phyloP scores from a whole-genome alignment of 2,888 invertebrate genomes.

The Leptopilina drosophilae region DNA sequence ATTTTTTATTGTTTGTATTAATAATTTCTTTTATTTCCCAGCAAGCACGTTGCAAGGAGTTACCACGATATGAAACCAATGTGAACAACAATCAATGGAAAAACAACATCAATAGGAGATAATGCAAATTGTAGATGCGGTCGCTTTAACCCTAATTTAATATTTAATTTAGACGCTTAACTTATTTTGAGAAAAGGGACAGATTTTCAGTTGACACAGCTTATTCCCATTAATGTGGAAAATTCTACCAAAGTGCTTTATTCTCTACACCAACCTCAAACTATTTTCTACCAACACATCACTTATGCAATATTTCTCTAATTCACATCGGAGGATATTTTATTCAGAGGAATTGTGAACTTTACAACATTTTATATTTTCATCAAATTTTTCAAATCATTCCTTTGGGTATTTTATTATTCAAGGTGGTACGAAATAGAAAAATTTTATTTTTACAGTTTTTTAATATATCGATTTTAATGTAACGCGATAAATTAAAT shows the following conservation, averaged over 20 bases:
- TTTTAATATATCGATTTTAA: not conserved
- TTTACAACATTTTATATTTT: constrained; percentile 23
- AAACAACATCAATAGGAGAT: constrained; percentile 84
- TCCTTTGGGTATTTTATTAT: not conserved
- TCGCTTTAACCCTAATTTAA: constrained; percentile 71
- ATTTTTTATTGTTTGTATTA: too few species aligned
- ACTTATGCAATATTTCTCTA: constrained; percentile 23
- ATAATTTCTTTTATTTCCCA: constrained; percentile 68
- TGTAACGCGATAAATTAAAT: not conserved
- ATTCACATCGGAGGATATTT: not conserved
- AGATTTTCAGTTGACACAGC: constrained; percentile 48
- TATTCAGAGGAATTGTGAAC: constrained; percentile 27
- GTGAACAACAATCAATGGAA: constrained; percentile 85
- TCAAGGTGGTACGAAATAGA: not conserved
- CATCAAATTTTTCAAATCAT: not conserved
- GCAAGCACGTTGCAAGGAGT: constrained; percentile 92
- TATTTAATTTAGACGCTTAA: constrained; percentile 45
- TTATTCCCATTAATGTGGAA: constrained; percentile 52
- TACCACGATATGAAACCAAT: constrained; percentile 86
- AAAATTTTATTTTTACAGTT: not conserved
- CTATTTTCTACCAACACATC: constrained; percentile 34
- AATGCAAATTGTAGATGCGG: constrained; percentile 81
- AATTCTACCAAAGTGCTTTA: constrained; percentile 59
- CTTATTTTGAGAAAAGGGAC: constrained; percentile 42
- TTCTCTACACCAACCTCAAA: constrained; percentile 44